Evolutionary conservation across 2,797 vertebrate species (phyloP), one percentile per base, ranked within the genome.

Genomic region (Ammospiza maritima): DNA sequence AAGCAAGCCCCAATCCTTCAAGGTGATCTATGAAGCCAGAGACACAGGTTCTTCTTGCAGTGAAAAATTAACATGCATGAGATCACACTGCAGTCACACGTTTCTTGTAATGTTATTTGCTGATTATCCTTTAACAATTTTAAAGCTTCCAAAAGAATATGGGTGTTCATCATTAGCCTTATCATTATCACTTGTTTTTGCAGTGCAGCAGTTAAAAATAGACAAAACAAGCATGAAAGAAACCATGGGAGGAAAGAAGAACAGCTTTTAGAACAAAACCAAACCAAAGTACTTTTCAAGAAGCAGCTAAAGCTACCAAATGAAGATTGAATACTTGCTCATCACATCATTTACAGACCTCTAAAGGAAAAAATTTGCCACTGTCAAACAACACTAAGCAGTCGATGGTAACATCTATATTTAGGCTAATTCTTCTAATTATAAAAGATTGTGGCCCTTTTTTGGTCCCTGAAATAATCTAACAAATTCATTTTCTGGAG

Each of bases 291-390:
- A 72, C 20, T 84, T 79, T 50, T 61, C 56, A 79, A 70, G 79
- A 66, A 71, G 57, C 83, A 82, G 66, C 26, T 84, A 54, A 10
- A 82, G 38, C 36, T 57, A 79, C 22, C 26, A 79, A 70, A n/a
- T 40, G 38, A 88, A 91, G 73, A 94, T 10, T 73, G 80, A 91
- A 64, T 34, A 79, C 40, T 79, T 70, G 67, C 19, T 91, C 71
- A 87, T 66, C 81, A 58, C 80, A 79, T 60, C 53, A 71, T 85
- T 87, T 79, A 94, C 40, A 87, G 60, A 82, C 50, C 45, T 34
- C 48, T 64, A 85, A 81, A 91, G 48, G 53, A 95, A 94, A 88
- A 27, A 47, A 90, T 85, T 83, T 90, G 50, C 78, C 67, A 79
- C 71, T 79, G 77, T 85, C 71, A 70, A 48, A 73, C 48, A 95